A percentile compares a stretch with the other conserved stretches of the same genome.
Evolutionary conservation across 2,888 invertebrate genomes (phyloP).

Genomic region (Caenorhabditis zanzibari): DNA sequence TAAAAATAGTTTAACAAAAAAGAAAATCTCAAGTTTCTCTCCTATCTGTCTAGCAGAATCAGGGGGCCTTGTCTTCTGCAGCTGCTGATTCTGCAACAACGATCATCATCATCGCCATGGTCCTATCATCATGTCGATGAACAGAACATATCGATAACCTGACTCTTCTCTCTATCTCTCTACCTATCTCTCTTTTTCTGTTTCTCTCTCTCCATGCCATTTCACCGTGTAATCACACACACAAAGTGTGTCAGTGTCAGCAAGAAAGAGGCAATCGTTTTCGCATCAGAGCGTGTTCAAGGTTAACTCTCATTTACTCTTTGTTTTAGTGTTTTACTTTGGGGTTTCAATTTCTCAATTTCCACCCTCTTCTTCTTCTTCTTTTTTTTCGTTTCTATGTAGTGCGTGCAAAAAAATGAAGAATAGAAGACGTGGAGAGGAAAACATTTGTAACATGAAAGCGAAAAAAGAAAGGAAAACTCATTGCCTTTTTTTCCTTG

Average conservation of each 20-base stretch:
- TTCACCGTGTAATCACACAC: constrained; percentile 5
- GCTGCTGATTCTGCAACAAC: constrained; percentile 8
- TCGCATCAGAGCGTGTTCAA: constrained; percentile 25
- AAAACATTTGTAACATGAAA: constrained; percentile 40
- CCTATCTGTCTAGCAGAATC: no score
- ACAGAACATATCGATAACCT: constrained; percentile 28
- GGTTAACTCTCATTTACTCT: constrained; percentile 40
- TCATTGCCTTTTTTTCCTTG: constrained; percentile 28
- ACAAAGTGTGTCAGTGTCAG: constrained; percentile 15
- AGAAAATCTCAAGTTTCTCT: no score
- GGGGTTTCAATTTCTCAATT: background rate
- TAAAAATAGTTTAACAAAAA: no score
- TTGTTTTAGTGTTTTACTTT: constrained; percentile 30
- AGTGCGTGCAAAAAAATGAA: background rate
- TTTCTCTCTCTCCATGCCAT: constrained; percentile 21
- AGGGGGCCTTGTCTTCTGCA: background rate
- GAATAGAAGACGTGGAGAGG: background rate
- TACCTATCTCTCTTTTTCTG: constrained; percentile 2
- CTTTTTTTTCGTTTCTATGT: constrained; percentile 27
- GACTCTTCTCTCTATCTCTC: constrained; percentile 4
- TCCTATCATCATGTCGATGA: background rate
- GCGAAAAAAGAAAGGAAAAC: constrained; percentile 27
- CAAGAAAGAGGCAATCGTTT: constrained; percentile 7
- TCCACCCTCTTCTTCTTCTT: background rate
- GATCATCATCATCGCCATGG: constrained; percentile 8